Evolutionary conservation across 30 jellyfish, hydroid and myxozoan species (phyloP), one percentile per base, ranked within the genome.

Genomic region (Clytia hemisphaerica): DNA sequence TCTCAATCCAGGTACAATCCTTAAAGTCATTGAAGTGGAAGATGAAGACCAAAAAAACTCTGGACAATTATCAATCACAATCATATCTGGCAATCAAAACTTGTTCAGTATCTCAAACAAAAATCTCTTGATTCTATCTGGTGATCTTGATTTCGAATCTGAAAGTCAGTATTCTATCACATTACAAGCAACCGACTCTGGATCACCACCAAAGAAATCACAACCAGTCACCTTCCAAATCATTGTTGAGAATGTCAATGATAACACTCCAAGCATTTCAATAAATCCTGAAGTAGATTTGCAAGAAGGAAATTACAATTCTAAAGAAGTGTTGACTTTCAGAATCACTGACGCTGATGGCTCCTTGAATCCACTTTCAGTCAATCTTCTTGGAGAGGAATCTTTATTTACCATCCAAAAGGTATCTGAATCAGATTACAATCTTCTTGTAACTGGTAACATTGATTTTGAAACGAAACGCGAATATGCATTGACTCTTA

Each of bases 11-110:
- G 49, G 42, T 0, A 6, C 70, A 0, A n/a, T 57, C 25, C 4
- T 57, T 4, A 22, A 7, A 31, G 42, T 57, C 4, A 57, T 31
- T 9, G 42, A 2, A 7, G 26, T n/a, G 26, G 42, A n/a, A 0
- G 70, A 57, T 31, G 70, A 57, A 57, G 70, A 57, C 70, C 25
- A 26, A n/a, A 45, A 45, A 22, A n/a, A 26, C 16, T 38, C 70
- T 16, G 70, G 70, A 22, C 38, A n/a, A 9, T 31, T n/a, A 46
- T 27, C 2, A 30, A 4, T 46, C 60, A 46, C 60, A 26, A 40
- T 7, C 53, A 40, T 7, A 40, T 40, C 53, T 40, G 53, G 10
- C 10, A 7, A n/a, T n/a, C 53, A 30, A 3, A 4, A 46, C 30
- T n/a, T 46, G 18, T 31, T 46, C 30, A 46, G 18, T 46, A n/a